A percentile compares a stretch with the other conserved stretches of the same genome.
These are phyloP conservation scores for Hydrochoerus hydrochaeris DNA, from an alignment of 2,113 vertebrate species.

Conservation along the genomic window DNA sequence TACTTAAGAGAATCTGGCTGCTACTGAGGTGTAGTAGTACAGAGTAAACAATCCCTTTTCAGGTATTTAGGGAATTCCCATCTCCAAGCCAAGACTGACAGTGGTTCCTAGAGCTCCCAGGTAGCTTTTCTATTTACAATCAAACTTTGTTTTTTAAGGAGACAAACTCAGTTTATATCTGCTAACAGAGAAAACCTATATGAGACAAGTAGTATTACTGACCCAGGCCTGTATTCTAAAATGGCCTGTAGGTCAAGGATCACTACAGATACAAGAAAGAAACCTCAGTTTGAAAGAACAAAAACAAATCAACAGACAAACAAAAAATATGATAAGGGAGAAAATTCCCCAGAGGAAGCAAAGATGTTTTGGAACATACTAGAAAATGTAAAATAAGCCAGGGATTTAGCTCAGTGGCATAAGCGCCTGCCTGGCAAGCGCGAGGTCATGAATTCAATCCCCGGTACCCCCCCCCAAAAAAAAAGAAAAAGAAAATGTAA, in stretches of 20 bases:
- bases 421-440: too few species aligned
- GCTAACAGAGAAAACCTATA: not conserved
- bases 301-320: not conserved
- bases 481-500: constrained; percentile 43
- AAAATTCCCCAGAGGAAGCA: not conserved
- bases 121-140: not conserved
- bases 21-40: not conserved
- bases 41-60: not conserved
- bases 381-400: constrained; percentile 48
- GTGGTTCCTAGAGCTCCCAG: not conserved
- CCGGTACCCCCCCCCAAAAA: too few species aligned
- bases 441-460: too few species aligned
- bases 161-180: not conserved
- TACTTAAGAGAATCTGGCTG: not conserved
- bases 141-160: not conserved
- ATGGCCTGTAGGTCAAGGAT: not conserved
- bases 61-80: not conserved
- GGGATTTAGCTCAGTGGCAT: too few species aligned
- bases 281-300: not conserved
- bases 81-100: not conserved
- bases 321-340: not conserved
- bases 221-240: not conserved
- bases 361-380: not conserved
- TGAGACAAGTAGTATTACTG: not conserved
- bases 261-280: not conserved